Evolutionary conservation across 1,140 invertebrate species (phyloP), one percentile per base, ranked within the genome.

Genomic region (Drosophila yakuba): DNA sequence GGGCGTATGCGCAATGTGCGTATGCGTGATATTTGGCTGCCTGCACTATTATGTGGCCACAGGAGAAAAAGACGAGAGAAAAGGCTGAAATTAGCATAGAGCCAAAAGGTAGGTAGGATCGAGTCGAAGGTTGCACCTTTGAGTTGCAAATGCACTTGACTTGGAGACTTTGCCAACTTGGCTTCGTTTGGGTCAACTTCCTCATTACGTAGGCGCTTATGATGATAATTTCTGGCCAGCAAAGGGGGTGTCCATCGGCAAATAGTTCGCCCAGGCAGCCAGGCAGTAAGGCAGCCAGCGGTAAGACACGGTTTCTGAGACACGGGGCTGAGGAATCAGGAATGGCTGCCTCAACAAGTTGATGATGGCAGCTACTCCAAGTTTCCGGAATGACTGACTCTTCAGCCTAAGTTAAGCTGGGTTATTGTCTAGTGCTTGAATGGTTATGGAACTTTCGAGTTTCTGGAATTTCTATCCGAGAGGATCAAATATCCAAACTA

Each of bases 121-220:
- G 8, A 17, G 20, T 11, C 11, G 57, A 12, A 12, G 14, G 39
- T 4, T 32, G 7, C 20, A 12, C 17, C 8, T 45, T 43, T 20
- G 15, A 17, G 48, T 41, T 41, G 36, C 2, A 41, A 58, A 56
- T 58, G 43, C 67, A 71, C 67, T 71, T 41, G 74, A 51, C 67
- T 51, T 38, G 58, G 10, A 62, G 58, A 43, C 58, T 63, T 61
- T 44, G 41, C 23, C 38, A 57, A 41, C 56, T 63, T 17, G 58
- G 62, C 38, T 51, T 35, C 14, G 28, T 20, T 51, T 60, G 25
- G 43, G 14, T 54, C 23, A 64, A 38, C 36, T 35, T 41, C 66
- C 83, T 88, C 82, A 88, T 88, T 86, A 86, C 62, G 52, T 58
- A 38, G 54, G 2, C 71, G 79, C 69, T 86, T 86, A 76, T 88